Evolutionary conservation across 2,888 invertebrate species (phyloP), one percentile per base, ranked within the genome.

Genomic region (Neoascia interrupta): DNA sequence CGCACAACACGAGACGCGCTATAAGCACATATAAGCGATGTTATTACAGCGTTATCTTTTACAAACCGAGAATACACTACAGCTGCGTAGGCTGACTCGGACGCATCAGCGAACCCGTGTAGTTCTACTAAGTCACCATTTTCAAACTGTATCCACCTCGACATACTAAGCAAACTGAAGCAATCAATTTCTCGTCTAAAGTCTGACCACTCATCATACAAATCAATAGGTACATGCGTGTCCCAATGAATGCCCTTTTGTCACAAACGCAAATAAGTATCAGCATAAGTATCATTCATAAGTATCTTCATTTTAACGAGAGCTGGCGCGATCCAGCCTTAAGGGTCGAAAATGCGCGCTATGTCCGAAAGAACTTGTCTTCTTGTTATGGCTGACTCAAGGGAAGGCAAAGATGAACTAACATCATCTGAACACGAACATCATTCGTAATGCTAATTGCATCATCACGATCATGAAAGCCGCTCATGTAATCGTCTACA

Each of bases 141-240:
- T 5, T 28, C 4, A 83, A 16, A 84, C 85, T 28, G 83, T 83
- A 81, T 37, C 56, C 68, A 56, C 10, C 56, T 23, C 5, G 47
- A 10, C 5, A 68, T 68, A 10, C 43, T 28, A 1, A 58, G 3
- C 1, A 31, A 3, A 11, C 13, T n/a, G 5, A 58, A 21, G 1
- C 26, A 13, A 1, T 43, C 3, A 19, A 58, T 13, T 3, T 58
- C 45, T 1, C 21, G 19, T 34, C 28, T 39, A 28, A 68, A 36
- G 8, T 47, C 56, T 1, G 21, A 26, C 49, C 58, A 68, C 11
- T 58, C 37, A 2, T 47, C 11, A 37, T n/a, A 37, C 1, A 56
- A 13, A n/a, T 37, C 47, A 10, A 8, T 5, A 8, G 66, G 39
- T 8, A 49, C 37, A 4, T 21, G 13, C 3, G n/a, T n/a, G 21